phyloP scores from a whole-genome alignment of 2,113 vertebrate species.

The Cyphomyrus discorhynchus region DNA sequence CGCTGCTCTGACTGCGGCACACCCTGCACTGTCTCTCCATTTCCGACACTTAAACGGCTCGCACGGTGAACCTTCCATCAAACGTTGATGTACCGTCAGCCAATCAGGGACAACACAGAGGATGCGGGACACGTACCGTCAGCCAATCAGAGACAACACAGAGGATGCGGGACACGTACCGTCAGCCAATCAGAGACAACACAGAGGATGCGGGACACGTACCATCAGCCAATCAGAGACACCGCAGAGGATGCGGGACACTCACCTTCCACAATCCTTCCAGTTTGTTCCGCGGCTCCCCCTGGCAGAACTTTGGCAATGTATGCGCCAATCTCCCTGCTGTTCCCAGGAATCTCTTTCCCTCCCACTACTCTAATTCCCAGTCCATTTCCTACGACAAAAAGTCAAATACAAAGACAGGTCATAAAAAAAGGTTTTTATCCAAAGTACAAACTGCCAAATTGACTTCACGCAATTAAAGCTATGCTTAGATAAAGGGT shows the following conservation, averaged over 20 bases:
- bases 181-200: neutral
- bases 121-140: too few relatives aligned
- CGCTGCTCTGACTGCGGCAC: neutral
- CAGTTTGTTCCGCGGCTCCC: conserved; percentile 86
- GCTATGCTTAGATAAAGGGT: neutral
- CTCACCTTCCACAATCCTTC: conserved; percentile 91
- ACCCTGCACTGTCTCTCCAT: neutral
- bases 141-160: neutral
- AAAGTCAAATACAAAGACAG: neutral
- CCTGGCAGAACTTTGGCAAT: conserved; percentile 92
- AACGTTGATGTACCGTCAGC: neutral
- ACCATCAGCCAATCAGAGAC: too few relatives aligned
- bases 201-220: too few relatives aligned
- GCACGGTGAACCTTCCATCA: neutral
- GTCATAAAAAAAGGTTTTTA: neutral
- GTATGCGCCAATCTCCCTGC: conserved; percentile 89
- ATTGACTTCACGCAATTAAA: neutral
- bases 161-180: too few relatives aligned
- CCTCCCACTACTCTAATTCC: conserved; percentile 91
- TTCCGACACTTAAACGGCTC: neutral
- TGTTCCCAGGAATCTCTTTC: conserved; percentile 86
- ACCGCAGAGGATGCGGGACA: neutral
- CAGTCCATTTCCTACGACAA: conserved; percentile 79
- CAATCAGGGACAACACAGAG: neutral
- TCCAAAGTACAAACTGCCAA: neutral